Base-by-base conservation (phyloP, 2,888 invertebrate genomes). In the Rhingia campestris region DNA sequence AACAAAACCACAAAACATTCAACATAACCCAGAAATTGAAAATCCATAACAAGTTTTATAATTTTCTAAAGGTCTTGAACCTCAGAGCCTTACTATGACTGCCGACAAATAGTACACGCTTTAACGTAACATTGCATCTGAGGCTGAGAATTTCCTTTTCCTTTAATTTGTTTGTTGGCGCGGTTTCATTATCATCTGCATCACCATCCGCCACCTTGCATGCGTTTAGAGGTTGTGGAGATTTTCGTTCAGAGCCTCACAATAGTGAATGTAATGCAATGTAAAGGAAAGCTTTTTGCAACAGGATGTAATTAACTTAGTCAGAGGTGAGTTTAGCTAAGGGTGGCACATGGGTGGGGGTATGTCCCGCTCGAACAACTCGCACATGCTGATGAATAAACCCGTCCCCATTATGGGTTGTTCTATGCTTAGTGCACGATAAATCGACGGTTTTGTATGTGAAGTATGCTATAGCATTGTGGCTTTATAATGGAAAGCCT, bases 251-350 rank as follows among this genome's bases (percentile, higher is more conserved):
- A 56, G 22, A 73, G 22, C 12, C 41, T 30, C n/a, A 37, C 39
- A 45, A 64, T 14, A 47, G 35, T 5, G 63, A 64, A 64, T 9
- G 66, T 43, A 66, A 41, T 66, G 49, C 43, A 32, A 47, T 30
- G 72, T 70, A 45, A 73, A 80, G 66, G 61, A 61, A 73, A 61
- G 61, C 79, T 80, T 64, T 61, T 61, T 47, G 53, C 54, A 67
- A 54, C 59, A 51, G 66, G 79, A 80, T 72, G 54, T 80, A 80
- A 80, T 80, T 80, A 80, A 73, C 79, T 72, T 53, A 59, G 79
- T 51, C 66, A 59, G 30, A 10, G 30, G 22, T 12, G n/a, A 35
- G 39, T 9, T 35, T 49, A 4, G 12, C 10, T 4, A 7, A 6
- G n/a, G 32, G n/a, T 54, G 53, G 73, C 63, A 32, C 14, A 53